phyloP scores from a whole-genome alignment of 1,140 invertebrate species.

The Platorchestia sp. region DNA sequence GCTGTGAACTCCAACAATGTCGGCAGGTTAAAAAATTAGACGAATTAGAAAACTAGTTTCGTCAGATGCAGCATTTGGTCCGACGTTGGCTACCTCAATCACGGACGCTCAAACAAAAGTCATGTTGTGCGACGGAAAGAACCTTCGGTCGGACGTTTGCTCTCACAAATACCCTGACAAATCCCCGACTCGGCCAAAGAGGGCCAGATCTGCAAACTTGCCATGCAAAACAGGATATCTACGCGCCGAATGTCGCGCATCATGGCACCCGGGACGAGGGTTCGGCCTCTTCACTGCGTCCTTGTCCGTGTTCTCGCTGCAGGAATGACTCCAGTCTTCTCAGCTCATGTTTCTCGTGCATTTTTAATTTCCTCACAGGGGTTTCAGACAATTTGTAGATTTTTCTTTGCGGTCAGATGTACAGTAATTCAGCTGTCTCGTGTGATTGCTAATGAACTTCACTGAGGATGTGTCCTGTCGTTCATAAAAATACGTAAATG shows the following conservation, averaged over 20 bases:
- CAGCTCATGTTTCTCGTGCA: background rate
- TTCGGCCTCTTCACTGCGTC: background rate
- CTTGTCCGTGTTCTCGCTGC: background rate
- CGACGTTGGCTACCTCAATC: background rate
- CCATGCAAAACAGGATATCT: conserved; percentile 30
- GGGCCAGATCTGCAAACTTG: conserved; percentile 36
- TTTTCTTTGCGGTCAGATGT: background rate
- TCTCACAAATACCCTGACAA: conserved; percentile 31
- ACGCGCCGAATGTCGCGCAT: conserved; percentile 1
- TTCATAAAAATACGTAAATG: background rate
- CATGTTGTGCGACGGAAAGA: background rate
- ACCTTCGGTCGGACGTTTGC: background rate
- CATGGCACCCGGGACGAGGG: background rate
- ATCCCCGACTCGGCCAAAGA: conserved; percentile 25
- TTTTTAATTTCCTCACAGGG: background rate
- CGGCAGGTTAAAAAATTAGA: background rate
- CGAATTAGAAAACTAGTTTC: background rate
- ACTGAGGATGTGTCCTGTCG: background rate
- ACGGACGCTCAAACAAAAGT: background rate
- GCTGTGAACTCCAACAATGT: background rate
- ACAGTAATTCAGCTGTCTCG: background rate
- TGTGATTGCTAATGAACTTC: background rate
- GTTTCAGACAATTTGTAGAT: background rate
- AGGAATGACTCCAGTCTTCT: background rate
- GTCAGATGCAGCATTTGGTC: background rate